Base-by-base conservation (phyloP, 2,888 invertebrate species). In the Mantis religiosa region DNA sequence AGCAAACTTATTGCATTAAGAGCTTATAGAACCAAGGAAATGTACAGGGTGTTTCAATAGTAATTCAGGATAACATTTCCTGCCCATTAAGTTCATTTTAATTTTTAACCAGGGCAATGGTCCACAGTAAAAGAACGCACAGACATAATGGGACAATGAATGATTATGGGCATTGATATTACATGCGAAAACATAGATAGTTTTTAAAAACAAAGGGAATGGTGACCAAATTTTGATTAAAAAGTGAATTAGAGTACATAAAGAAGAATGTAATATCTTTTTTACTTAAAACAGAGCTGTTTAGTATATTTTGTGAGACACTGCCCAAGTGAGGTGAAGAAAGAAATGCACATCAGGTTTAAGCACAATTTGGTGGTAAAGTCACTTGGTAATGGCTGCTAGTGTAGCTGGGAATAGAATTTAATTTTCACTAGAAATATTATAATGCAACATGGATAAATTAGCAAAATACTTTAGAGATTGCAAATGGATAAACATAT, bases 301-400 rank as follows among this genome's bases (percentile, higher is more conserved):
- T 41, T 85, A 54, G 54, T 71, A 85, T 41, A 28, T 47, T 81
- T 15, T 86, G 81, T 82, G 87, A 87, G 81, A 87, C 82, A 82
- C 85, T 87, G 87, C 87, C n/a, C 87, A 87, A 87, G 87, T 87
- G 87, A 86, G 82, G 28, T 25, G 86, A 86, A 81, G 81, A 81
- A n/a, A 30, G 28, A 82, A 82, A 71, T 82, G 82, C 87, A 87
- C 81, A 54, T 28, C 15, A 20, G 41, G 27, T n/a, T 27, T 28
- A 71, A 27, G 87, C 34, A 87, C 81, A 86, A 71, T 34, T 34
- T 87, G 54, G 81, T 30, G 28, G 81, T 25, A 82, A 82, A 25
- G 28, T 87, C 82, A 81, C 86, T 86, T 54, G 86, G 86, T 81
- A 81, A 71, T 28, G 28, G 81, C 27, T 86, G 86, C 81, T 86